Evolutionary conservation across 2,888 invertebrate species (phyloP).

Genomic region (Protodeltote pygarga): DNA sequence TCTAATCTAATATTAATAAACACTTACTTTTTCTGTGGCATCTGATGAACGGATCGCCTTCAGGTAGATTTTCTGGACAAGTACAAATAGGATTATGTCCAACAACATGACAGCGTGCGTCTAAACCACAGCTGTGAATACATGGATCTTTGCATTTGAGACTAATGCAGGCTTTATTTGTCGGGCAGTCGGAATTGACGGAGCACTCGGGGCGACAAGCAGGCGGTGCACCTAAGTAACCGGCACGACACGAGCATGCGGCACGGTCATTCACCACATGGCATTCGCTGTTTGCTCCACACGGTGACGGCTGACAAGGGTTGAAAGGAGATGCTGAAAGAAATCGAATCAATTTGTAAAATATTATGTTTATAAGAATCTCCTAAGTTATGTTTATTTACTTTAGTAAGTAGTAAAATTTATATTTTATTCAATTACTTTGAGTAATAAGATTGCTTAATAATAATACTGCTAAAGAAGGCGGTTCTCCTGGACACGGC

Average conservation of each 20-base stretch:
- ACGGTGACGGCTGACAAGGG: conserved; percentile 92
- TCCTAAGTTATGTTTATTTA: too few species aligned
- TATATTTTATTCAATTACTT: too few species aligned
- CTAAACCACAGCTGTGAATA: conserved; percentile 91
- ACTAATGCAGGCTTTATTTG: conserved; percentile 91
- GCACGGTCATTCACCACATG: conserved; percentile 90
- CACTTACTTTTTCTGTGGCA: conserved; percentile 85
- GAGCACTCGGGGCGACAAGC: conserved; percentile 92
- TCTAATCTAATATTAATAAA: neutral
- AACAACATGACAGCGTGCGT: conserved; percentile 92
- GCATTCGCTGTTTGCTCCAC: conserved; percentile 92
- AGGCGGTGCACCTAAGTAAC: conserved; percentile 91
- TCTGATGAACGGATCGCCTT: conserved; percentile 92
- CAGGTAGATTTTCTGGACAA: conserved; percentile 88
- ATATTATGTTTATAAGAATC: neutral
- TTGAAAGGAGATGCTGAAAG: conserved; percentile 66
- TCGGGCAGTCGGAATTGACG: conserved; percentile 91
- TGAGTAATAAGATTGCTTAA: neutral
- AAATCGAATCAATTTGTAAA: neutral
- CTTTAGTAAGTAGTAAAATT: too few species aligned
- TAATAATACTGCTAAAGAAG: neutral
- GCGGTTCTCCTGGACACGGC: too few species aligned
- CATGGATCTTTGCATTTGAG: conserved; percentile 93
- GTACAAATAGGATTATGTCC: conserved; percentile 93
- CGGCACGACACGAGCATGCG: conserved; percentile 90